These are phyloP conservation scores for Psammodynastes pulverulentus DNA, from an alignment of 2,113 vertebrate genomes.

Conservation along the genomic window DNA sequence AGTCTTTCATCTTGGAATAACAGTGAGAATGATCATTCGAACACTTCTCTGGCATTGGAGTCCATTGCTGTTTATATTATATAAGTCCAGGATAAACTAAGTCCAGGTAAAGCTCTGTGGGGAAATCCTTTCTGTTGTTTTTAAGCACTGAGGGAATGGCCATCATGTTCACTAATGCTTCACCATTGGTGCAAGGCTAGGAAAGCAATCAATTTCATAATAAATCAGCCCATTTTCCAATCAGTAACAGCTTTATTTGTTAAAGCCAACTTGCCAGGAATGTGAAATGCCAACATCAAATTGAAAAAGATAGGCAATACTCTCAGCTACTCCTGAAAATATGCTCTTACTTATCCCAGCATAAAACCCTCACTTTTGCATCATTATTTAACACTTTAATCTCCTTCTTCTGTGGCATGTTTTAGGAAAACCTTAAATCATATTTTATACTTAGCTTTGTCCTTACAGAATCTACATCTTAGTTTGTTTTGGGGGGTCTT, in stretches of 20 bases:
- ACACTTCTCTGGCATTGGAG: background rate
- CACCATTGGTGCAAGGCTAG: conserved; percentile 31
- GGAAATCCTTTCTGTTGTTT: conserved; percentile 46
- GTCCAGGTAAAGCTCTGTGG: conserved; percentile 21
- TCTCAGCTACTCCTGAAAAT: conserved; percentile 52
- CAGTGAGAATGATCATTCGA: background rate
- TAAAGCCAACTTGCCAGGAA: conserved; percentile 54
- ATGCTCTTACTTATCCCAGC: conserved; percentile 20
- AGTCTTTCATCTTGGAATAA: background rate
- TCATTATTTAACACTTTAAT: background rate
- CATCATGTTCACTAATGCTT: conserved; percentile 48
- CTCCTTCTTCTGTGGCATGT: background rate
- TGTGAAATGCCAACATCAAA: conserved; percentile 59
- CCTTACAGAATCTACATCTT: background rate
- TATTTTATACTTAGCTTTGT: background rate
- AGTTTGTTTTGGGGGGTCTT: background rate
- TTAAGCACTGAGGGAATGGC: conserved; percentile 41
- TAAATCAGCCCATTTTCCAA: conserved; percentile 60
- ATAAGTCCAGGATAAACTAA: background rate
- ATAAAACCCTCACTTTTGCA: conserved; percentile 16
- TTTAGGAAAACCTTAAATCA: background rate
- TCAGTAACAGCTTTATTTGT: conserved; percentile 54
- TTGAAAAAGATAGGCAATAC: conserved; percentile 49
- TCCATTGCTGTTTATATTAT: background rate
- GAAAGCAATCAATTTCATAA: conserved; percentile 57